Evolutionary conservation across 2,888 invertebrate species (phyloP), one percentile per base, ranked within the genome.

Genomic region (Pseudoips prasinana): DNA sequence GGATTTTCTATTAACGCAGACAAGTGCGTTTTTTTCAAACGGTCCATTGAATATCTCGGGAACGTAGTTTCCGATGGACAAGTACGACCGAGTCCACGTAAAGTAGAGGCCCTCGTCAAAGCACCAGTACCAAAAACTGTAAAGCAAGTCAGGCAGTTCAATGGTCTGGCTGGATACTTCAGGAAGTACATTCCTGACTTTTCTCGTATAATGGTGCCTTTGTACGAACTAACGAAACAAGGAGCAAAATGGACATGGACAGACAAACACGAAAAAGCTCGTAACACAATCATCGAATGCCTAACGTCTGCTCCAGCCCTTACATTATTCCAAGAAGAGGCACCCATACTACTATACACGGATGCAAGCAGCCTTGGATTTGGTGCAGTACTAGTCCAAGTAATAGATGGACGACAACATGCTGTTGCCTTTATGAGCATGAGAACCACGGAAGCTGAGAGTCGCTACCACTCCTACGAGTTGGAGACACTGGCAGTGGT

Each of bases 1-100:
- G 67, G 64, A 0, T 67, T 66, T 25, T 64, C 60, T 0, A 36
- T 64, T 0, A 65, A 64, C n/a, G 11, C 37, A 0, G 37, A 57
- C 0, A 65, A 66, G 29, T 42, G 44, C 8, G 7, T 2, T 0
- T 62, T 62, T 20, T 52, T 63, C 7, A 62, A 57, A 22, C 25
- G 26, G 0, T 43, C 47, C 0, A 43, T 64, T 0, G 59, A 64
- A n/a, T 63, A 62, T 9, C 26, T 64, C 0, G 63, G 63, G 0
- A 54, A 58, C 10, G 27, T 63, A 0, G 25, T 64, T 3, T n/a
- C 27, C 3, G 11, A 53, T 4, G 61, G 64, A 0, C 33, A 59
- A 26, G 57, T 65, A 0, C 11, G 41, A 0, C 65, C 64, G 0
- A 65, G 55, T 14, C 54, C 58, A 1, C 29, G 27, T 7, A 67